phyloP scores from a whole-genome alignment of 2,113 vertebrate species.

The Nesoenas mayeri region DNA sequence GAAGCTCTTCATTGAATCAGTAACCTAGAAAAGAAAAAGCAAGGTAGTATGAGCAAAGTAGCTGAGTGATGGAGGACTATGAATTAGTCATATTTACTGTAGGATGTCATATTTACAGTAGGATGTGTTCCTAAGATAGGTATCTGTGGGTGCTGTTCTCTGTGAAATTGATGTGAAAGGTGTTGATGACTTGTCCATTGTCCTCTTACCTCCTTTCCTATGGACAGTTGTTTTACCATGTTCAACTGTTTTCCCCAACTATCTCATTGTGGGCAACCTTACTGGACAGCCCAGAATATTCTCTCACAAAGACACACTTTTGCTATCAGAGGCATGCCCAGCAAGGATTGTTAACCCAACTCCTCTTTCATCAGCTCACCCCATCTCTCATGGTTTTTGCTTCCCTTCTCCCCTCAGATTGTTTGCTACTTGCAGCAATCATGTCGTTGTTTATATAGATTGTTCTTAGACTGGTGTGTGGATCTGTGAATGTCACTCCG shows the following conservation, averaged over 20 bases:
- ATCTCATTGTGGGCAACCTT: background rate
- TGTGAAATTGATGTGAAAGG: conserved; percentile 29
- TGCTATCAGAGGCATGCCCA: background rate
- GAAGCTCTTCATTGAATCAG: conserved; percentile 26
- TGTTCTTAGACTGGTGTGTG: background rate
- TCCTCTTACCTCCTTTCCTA: background rate
- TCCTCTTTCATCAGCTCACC: background rate
- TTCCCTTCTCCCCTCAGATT: background rate
- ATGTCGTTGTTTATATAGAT: background rate
- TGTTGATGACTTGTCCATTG: background rate
- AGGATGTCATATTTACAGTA: conserved; percentile 48
- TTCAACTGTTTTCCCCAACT: background rate
- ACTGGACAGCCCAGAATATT: background rate
- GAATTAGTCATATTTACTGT: conserved; percentile 56
- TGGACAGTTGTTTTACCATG: background rate
- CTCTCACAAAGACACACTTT: background rate
- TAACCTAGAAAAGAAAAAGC: background rate
- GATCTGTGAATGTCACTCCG: background rate
- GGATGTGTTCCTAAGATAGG: conserved; percentile 13
- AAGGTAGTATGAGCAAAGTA: background rate
- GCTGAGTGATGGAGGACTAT: conserved; percentile 1
- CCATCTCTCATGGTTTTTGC: background rate
- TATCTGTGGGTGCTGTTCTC: background rate
- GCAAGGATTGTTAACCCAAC: background rate
- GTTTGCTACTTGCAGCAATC: background rate